Evolutionary conservation across 1,140 invertebrate species (phyloP).

Genomic region (Arctopsyche grandis): DNA sequence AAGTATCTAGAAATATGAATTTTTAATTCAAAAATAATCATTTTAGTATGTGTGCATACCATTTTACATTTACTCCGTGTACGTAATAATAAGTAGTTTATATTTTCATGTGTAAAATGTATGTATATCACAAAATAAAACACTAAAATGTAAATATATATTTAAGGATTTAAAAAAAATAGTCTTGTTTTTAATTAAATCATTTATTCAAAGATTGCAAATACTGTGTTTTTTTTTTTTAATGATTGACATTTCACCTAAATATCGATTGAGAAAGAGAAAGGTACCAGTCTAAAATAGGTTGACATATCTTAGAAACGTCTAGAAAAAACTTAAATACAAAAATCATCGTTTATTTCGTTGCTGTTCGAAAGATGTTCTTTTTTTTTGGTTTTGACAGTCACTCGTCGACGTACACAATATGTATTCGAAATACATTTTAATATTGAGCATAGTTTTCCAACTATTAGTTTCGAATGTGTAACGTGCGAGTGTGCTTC

Average conservation of each 20-base stretch:
- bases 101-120: too few species aligned
- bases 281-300: slow-evolving; percentile 51
- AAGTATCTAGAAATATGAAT: too few species aligned
- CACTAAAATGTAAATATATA: too few species aligned
- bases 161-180: too few species aligned
- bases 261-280: slow-evolving; percentile 54
- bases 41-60: too few species aligned
- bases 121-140: too few species aligned
- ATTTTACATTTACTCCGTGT: too few species aligned
- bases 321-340: neutral
- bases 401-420: neutral
- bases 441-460: neutral
- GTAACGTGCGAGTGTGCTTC: too few species aligned
- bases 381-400: neutral
- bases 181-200: slow-evolving; percentile 43
- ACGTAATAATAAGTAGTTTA: too few species aligned
- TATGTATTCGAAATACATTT: slow-evolving; percentile 2
- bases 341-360: neutral
- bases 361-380: neutral
- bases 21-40: too few species aligned
- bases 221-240: slow-evolving; percentile 55
- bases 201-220: slow-evolving; percentile 55
- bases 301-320: slow-evolving; percentile 51
- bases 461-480: too few species aligned
- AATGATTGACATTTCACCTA: slow-evolving; percentile 55